Evolutionary conservation across 2,113 vertebrate genomes (phyloP).

Genomic region (Entomyzon cyanotis): DNA sequence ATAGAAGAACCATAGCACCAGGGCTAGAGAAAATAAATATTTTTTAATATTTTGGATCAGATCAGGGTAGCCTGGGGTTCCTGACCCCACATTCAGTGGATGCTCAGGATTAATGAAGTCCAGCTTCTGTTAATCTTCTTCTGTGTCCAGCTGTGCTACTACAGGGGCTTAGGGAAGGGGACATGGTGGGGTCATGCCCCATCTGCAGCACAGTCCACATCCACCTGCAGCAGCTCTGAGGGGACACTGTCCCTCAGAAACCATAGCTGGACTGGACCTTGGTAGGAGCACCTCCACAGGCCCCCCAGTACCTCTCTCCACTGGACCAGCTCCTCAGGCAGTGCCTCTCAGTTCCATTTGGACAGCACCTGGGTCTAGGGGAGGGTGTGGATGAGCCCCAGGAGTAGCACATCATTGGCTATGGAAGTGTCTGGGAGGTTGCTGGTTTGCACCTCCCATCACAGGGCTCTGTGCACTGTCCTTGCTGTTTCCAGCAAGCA

Average conservation of each 20-base stretch:
- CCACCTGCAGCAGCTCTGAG: neutral
- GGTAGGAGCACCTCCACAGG: fast-evolving
- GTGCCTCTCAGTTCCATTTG: neutral
- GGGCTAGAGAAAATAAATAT: neutral
- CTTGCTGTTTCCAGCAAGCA: neutral
- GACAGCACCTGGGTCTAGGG: neutral
- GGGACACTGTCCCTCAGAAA: neutral
- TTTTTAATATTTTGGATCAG: neutral
- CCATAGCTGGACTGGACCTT: neutral
- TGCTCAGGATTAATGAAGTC: neutral
- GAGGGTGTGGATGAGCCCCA: neutral
- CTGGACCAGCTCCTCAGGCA: neutral
- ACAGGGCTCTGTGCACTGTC: neutral
- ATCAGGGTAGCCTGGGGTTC: fast-evolving
- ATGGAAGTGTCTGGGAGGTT: neutral
- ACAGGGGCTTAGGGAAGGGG: neutral
- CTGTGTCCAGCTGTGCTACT: neutral
- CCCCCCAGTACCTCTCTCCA: neutral
- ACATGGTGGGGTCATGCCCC: fast-evolving
- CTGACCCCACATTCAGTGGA: neutral
- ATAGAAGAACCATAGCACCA: neutral
- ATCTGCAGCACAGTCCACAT: neutral
- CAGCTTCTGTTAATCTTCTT: neutral
- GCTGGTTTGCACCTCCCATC: neutral
- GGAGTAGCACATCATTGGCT: neutral